Evolutionary conservation across 2,888 invertebrate genomes (phyloP).

Genomic region (Pherbina coryleti): DNA sequence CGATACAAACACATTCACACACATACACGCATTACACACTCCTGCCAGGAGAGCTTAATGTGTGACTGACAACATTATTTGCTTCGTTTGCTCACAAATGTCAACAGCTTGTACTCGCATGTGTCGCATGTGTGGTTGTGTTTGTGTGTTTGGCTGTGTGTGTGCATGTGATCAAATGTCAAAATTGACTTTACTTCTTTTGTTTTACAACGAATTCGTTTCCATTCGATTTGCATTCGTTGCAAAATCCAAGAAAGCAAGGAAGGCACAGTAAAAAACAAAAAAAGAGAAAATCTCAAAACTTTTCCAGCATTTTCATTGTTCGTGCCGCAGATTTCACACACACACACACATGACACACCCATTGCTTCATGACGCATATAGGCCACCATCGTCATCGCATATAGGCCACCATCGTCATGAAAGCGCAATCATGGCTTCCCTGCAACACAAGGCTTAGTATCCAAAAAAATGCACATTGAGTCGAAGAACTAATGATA

Average conservation of each 20-base stretch:
- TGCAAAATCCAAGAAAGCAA: background rate
- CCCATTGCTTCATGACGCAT: background rate
- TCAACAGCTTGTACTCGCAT: conserved; percentile 25
- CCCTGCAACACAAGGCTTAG: background rate
- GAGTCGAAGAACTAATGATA: conserved; percentile 18
- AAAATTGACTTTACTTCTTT: conserved; percentile 35
- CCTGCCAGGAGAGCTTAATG: conserved; percentile 19
- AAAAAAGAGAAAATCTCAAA: background rate
- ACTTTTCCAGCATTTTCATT: conserved; percentile 14
- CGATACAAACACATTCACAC: background rate
- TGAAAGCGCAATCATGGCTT: background rate
- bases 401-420: background rate
- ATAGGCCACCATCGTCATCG: background rate
- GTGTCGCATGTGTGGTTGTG: background rate
- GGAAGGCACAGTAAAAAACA: background rate
- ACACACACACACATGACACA: background rate
- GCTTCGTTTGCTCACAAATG: conserved; percentile 39
- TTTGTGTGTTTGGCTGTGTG: conserved; percentile 9
- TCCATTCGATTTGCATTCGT: conserved; percentile 34
- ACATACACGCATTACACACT: background rate
- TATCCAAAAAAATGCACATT: background rate
- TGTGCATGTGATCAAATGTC: conserved; percentile 35
- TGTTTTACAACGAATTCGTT: conserved; percentile 30
- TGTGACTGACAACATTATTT: conserved; percentile 40
- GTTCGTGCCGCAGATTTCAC: conserved; percentile 3